These are phyloP conservation scores for Palythoa heliodiscus DNA, from an alignment of 92 coral and sea anemone genomes.

Conservation along the genomic window DNA sequence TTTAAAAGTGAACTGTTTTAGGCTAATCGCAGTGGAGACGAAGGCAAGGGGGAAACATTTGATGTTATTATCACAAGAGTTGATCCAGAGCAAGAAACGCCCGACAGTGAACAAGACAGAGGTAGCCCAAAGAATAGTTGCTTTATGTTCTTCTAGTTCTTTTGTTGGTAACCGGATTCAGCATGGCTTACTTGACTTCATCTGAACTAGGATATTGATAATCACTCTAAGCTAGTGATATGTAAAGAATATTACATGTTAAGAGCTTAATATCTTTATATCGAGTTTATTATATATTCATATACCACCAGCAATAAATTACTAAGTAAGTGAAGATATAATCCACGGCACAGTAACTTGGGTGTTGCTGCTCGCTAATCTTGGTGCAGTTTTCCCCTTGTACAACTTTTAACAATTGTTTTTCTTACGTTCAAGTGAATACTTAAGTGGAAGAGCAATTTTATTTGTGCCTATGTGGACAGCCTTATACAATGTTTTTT, in stretches of 20 bases:
- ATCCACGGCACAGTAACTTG: too few species aligned
- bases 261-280: too few species aligned
- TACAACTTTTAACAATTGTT: neutral
- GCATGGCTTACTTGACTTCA: too few species aligned
- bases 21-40: conserved; percentile 51
- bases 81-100: conserved; percentile 45
- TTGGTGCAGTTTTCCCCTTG: too few species aligned
- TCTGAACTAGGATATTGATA: too few species aligned
- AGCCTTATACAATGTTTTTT: neutral
- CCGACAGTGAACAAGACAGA: conserved; percentile 36
- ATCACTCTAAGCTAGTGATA: too few species aligned
- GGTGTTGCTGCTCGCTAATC: too few species aligned
- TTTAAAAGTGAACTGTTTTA: neutral
- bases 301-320: too few species aligned
- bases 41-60: conserved; percentile 67
- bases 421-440: neutral
- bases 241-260: too few species aligned
- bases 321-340: too few species aligned
- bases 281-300: too few species aligned
- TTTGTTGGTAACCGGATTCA: too few species aligned
- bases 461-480: neutral
- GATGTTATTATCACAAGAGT: conserved; percentile 95
- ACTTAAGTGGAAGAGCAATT: neutral
- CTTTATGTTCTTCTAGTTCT: neutral
- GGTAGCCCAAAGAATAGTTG: conserved; percentile 34